Evolutionary conservation across 2,888 invertebrate genomes (phyloP), one percentile per base, ranked within the genome.

Genomic region (Pasiphila rectangulata): DNA sequence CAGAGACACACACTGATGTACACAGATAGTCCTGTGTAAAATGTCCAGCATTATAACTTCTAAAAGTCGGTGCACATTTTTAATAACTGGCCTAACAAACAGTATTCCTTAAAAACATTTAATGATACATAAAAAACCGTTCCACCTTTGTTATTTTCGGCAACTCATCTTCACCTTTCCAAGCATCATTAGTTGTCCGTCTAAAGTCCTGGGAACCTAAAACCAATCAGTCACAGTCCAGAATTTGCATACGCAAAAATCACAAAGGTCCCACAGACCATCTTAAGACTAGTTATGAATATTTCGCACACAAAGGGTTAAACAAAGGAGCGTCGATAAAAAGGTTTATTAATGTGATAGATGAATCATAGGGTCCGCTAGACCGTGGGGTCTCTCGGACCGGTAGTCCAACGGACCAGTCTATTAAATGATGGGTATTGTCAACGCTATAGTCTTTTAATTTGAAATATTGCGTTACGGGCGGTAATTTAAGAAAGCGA

Each of bases 221-320:
- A 69, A 54, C 74, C 65, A 80, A 86, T 86, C 85, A 83, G 87
- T 87, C 86, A 86, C 81, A 78, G 75, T 72, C 72, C 60, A 54
- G 53, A 67, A 85, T 85, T 84, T 77, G 72, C 83, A 83, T 83
- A 83, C 68, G 78, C 79, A 74, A 79, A 83, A 78, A 79, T 82
- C 67, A 87, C 87, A 86, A 86, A 76, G 69, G 71, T 61, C 73
- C 72, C 69, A 73, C 80, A 78, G 73, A 81, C 73, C 69, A 13
- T 27, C 27, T 27, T 13, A n/a, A n/a, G n/a, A 27, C 27, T 27
- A 27, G 27, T 12, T 32, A 68, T 77, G 80, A 69, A 83, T 82
- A 85, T 83, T 81, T 80, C 59, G 49, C 49, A 51, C 66, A 79
- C 79, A 80, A 84, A 75, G 85, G 82, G 76, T 79, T 82, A 87